Evolutionary conservation across 2,113 vertebrate species (phyloP).

Genomic region (Phalacrocorax carbo): DNA sequence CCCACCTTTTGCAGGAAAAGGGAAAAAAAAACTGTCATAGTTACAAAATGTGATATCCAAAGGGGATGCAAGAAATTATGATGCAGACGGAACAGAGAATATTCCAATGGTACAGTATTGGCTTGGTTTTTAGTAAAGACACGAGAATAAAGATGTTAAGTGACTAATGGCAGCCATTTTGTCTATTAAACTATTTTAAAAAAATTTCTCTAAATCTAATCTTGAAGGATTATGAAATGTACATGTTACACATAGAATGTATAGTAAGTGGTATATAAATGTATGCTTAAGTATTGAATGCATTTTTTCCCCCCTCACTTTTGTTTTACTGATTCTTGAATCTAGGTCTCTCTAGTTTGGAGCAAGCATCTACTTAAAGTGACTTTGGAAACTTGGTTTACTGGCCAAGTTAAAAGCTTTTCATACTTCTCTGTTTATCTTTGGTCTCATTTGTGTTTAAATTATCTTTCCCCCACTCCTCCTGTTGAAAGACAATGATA

Average conservation of each 20-base stretch:
- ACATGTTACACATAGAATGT: background rate
- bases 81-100: background rate
- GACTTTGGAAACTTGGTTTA: background rate
- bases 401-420: background rate
- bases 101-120: background rate
- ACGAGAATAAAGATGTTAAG: background rate
- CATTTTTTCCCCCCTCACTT: background rate
- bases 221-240: background rate
- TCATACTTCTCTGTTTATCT: conserved; percentile 2
- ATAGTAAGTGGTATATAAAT: background rate
- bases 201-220: background rate
- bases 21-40: background rate
- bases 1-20: background rate
- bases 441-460: background rate
- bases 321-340: background rate
- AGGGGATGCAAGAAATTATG: background rate
- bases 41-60: background rate
- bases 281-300: background rate
- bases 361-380: background rate
- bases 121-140: background rate
- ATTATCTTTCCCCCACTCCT: background rate
- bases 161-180: background rate
- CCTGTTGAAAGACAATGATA: background rate
- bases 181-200: background rate
- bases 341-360: background rate